Base-by-base conservation (phyloP, 2,113 vertebrate genomes). In the Saccopteryx bilineata region DNA sequence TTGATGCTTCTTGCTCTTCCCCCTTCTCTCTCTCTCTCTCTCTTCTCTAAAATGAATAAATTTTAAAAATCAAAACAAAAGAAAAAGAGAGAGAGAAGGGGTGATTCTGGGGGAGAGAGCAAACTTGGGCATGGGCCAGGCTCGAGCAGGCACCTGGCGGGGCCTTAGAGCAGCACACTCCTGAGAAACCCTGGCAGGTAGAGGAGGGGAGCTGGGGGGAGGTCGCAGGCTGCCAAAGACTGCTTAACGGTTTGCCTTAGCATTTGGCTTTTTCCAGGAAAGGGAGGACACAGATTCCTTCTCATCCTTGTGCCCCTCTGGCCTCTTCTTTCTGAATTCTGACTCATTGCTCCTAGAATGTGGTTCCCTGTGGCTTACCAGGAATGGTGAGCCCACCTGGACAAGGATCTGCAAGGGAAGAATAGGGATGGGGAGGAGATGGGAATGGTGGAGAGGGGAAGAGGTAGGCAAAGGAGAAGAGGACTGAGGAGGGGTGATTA, bases 301-400 rank as follows among this genome's bases (percentile, higher is more conserved):
- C 11, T 33, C 56, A 18, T 58, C 31, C 39, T 83, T 68, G 48
- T 56, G 26, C 2, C 15, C 75, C 46, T 14, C 1, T 33, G 72
- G 9, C 61, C 23, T 48, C 52, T 89, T 60, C 56, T 72, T 90
- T 54, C 69, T 82, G 88, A 87, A 87, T 92, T 82, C 61, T 90
- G 84, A 86, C 28, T 76, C 54, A 50, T 58, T 46, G 8, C 75
- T 63, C n/a, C 23, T 52, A 63, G 63, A 87, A 76, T 50, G 72
- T 72, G 24, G 7, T 85, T 80, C 89, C 66, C 46, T 82, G 81
- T 80, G 28, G 58, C 39, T 87, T 50, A 5, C 58, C n/a, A 79
- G 52, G 52, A 90, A 48, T 68, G 61, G 7, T 78, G 86, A 87
- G 75, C n/a, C 92, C 74, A 15, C 7, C 4, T 58, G 71, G 74